A percentile compares a stretch with the other conserved stretches of the same genome.
phyloP scores from a whole-genome alignment of 2,113 vertebrate genomes.

The Planiliza haematocheilus region DNA sequence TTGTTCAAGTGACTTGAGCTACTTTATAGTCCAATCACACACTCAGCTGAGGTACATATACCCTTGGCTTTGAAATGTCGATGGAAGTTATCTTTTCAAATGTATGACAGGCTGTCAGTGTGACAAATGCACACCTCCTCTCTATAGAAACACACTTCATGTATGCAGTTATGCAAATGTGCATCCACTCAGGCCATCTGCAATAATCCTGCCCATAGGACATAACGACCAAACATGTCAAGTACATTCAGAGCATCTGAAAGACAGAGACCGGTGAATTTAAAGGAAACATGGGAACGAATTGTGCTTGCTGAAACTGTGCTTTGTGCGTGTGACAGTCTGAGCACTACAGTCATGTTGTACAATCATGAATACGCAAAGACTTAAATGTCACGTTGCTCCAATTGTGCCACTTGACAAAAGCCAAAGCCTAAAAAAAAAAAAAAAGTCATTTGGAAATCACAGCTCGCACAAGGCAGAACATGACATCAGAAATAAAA shows the following conservation, averaged over 20 bases:
- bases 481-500: not conserved
- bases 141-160: not conserved
- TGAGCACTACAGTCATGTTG: not conserved
- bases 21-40: not conserved
- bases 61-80: not conserved
- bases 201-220: not conserved
- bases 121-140: constrained; percentile 1
- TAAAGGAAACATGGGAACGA: not conserved
- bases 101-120: not conserved
- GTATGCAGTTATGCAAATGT: constrained; percentile 33
- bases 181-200: constrained; percentile 25
- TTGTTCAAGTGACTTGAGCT: not conserved
- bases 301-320: not conserved
- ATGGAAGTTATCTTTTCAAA: not conserved
- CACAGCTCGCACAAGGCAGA: constrained; percentile 13
- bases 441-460: not conserved
- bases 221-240: constrained; percentile 7
- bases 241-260: constrained; percentile 16
- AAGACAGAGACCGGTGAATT: not conserved
- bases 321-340: not conserved
- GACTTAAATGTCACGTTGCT: constrained; percentile 30
- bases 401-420: constrained; percentile 13
- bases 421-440: not conserved
- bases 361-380: not conserved
- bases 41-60: no score